These are phyloP conservation scores for Cherax destructor DNA, from an alignment of 1,140 invertebrate species.

Conservation along the genomic window DNA sequence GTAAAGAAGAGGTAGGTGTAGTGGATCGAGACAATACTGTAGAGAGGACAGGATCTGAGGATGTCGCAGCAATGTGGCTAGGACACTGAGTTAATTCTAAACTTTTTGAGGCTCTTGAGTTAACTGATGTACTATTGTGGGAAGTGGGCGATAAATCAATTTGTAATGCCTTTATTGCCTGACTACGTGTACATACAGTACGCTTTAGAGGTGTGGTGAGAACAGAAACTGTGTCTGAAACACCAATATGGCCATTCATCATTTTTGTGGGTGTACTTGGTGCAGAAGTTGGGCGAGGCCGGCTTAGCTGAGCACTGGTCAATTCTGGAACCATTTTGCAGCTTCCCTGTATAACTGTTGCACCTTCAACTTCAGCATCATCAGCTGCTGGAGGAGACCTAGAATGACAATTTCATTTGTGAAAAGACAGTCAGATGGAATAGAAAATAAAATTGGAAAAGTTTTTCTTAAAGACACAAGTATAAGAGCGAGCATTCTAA, in stretches of 20 bases:
- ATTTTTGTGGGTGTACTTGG: conserved; percentile 24
- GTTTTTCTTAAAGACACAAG: too few relatives aligned
- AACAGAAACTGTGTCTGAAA: background rate
- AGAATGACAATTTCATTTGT: background rate
- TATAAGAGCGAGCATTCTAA: too few relatives aligned
- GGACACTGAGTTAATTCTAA: background rate
- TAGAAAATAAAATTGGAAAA: too few relatives aligned
- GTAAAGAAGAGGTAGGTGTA: conserved; percentile 28
- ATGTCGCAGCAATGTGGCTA: background rate
- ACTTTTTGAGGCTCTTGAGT: background rate
- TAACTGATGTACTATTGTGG: background rate
- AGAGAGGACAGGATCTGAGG: background rate
- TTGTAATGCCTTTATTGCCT: conserved; percentile 56
- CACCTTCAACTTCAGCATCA: conserved; percentile 49
- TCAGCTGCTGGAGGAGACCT: conserved; percentile 59
- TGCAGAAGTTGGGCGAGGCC: conserved; percentile 24
- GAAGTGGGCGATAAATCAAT: conserved; percentile 22
- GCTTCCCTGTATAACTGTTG: conserved; percentile 14
- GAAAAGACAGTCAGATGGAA: too few relatives aligned
- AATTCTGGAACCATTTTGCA: conserved; percentile 34
- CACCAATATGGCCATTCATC: conserved; percentile 33
- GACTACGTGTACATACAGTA: conserved; percentile 56
- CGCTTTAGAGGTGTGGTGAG: conserved; percentile 32
- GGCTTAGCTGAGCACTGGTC: conserved; percentile 36
- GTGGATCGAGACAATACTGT: conserved; percentile 10